These are phyloP conservation scores for Heptranchias perlo DNA, from an alignment of 2,113 vertebrate species.

Conservation along the genomic window DNA sequence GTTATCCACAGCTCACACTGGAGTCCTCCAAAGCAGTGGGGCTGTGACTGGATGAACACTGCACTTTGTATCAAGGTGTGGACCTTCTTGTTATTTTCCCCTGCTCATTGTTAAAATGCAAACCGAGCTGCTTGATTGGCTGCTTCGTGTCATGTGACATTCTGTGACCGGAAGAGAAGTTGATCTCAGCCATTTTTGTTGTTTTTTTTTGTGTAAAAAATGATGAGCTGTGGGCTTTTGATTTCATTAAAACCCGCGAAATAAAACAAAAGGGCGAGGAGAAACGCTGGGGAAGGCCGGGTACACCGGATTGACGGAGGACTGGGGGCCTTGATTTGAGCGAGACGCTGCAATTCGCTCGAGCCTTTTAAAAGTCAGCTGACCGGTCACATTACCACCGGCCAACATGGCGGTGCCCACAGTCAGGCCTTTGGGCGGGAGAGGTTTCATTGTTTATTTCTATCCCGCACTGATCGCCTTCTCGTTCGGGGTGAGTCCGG, in stretches of 20 bases:
- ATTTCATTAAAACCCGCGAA: background rate
- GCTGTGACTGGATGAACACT: background rate
- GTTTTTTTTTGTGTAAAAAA: background rate
- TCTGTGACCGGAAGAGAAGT: background rate
- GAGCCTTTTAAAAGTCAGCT: background rate
- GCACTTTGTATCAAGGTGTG: background rate
- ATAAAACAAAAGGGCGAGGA: no score
- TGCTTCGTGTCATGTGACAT: background rate
- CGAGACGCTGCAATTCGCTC: background rate
- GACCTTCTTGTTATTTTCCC: background rate
- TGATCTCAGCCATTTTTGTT: background rate
- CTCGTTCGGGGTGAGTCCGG: background rate
- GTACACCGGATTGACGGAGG: no score
- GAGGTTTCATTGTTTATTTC: constrained; percentile 32
- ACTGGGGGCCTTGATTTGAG: background rate
- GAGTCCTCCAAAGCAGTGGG: constrained; percentile 11
- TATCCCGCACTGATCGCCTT: constrained; percentile 38
- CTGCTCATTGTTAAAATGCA: background rate
- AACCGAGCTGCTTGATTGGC: background rate
- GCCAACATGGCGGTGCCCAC: background rate
- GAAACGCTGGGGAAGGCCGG: background rate
- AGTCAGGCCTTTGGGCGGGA: background rate
- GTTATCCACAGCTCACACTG: background rate
- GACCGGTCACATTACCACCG: background rate
- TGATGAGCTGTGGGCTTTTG: background rate